phyloP scores from a whole-genome alignment of 2,113 vertebrate genomes.

The Cricetomys ansorgei region DNA sequence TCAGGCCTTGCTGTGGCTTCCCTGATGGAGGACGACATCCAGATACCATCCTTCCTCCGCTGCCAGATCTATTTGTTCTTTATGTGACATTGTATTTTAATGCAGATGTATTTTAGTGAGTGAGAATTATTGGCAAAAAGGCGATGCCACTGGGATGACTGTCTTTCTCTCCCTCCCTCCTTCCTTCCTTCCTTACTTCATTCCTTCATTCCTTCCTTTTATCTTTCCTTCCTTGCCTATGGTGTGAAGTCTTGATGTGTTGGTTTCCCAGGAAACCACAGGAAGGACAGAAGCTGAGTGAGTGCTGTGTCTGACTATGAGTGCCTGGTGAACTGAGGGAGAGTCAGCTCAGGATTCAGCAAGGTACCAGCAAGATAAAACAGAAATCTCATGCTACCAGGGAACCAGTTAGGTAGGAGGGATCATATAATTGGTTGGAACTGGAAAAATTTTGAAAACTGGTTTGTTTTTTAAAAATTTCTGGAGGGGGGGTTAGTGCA shows the following conservation, averaged over 20 bases:
- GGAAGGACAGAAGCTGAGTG: conserved; percentile 74
- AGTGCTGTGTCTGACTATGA: conserved; percentile 60
- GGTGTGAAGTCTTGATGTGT: conserved; percentile 24
- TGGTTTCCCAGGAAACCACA: conserved; percentile 86
- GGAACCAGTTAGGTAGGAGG: conserved; percentile 48
- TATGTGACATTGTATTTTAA: conserved; percentile 69
- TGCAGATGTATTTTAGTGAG: conserved; percentile 74
- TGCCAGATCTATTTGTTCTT: conserved; percentile 66
- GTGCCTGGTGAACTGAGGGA: conserved; percentile 59
- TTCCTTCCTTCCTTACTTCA: no score
- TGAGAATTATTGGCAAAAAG: conserved; percentile 82
- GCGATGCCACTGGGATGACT: conserved; percentile 72
- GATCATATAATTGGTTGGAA: conserved; percentile 26
- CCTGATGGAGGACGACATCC: background rate
- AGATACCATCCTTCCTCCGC: background rate
- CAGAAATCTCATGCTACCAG: conserved; percentile 22
- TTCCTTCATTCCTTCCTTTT: no score
- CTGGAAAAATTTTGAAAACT: conserved; percentile 67
- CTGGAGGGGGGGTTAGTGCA: background rate
- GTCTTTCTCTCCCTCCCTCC: background rate
- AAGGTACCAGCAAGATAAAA: conserved; percentile 39
- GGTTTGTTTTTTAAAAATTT: background rate
- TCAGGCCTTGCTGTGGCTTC: background rate
- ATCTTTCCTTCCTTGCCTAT: conserved; percentile 58
- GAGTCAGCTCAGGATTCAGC: background rate